phyloP scores from a whole-genome alignment of 2,113 vertebrate genomes.

The Plecotus auritus region DNA sequence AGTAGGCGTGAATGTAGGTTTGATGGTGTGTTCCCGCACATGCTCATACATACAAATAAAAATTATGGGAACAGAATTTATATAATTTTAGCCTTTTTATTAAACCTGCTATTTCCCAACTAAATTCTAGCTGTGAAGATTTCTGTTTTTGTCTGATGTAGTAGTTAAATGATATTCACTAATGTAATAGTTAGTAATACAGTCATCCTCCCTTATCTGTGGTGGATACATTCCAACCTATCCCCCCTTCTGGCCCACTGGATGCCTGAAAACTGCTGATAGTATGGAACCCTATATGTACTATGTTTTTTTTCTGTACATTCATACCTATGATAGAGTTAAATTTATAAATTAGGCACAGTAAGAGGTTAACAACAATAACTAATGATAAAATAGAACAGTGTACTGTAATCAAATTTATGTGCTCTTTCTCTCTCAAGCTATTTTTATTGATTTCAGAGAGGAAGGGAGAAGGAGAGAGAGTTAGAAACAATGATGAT shows the following conservation, averaged over 20 bases:
- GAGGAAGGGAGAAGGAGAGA: too few species aligned
- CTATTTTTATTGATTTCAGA: not conserved
- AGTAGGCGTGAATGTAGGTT: not conserved
- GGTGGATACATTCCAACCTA: not conserved
- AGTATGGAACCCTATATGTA: not conserved
- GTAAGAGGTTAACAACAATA: not conserved
- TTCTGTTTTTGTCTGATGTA: not conserved
- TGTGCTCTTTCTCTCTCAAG: not conserved
- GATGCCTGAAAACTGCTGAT: not conserved
- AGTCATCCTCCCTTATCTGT: not conserved
- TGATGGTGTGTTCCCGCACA: not conserved
- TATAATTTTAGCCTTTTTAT: slow-evolving; percentile 27
- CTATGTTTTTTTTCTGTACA: not conserved
- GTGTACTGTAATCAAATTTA: not conserved
- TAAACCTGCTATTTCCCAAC: not conserved
- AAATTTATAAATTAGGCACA: not conserved
- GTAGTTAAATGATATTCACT: not conserved
- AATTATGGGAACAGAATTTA: not conserved
- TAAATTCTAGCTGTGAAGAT: slow-evolving; percentile 4
- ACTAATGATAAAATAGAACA: not conserved
- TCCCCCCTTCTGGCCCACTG: too few species aligned
- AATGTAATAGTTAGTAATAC: not conserved
- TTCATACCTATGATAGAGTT: not conserved
- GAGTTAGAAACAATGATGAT: too few species aligned
- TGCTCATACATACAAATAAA: not conserved